Conservation (phyloP, 2,888 invertebrate species). For the Ferrisia virgata region DNA sequence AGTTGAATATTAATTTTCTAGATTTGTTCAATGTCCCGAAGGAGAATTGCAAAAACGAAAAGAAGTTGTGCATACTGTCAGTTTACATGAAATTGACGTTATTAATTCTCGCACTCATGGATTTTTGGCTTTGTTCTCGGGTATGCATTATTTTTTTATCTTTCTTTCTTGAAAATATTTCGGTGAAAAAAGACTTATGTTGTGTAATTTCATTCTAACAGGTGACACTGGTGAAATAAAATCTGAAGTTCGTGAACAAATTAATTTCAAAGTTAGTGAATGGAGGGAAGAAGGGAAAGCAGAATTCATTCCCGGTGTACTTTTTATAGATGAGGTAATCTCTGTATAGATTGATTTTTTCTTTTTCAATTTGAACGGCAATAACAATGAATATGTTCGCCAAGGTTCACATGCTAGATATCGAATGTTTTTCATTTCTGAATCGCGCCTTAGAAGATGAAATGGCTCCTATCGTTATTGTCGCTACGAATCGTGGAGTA, state of each 20-base stretch:
- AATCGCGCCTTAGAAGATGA: slow-evolving; percentile 96
- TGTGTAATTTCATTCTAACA: slow-evolving; percentile 51
- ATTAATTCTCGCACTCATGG: slow-evolving; percentile 98
- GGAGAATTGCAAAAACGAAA: slow-evolving; percentile 97
- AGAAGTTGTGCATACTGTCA: slow-evolving; percentile 96
- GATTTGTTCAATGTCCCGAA: slow-evolving; percentile 97
- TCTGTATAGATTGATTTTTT: neutral
- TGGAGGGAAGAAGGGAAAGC: slow-evolving; percentile 99
- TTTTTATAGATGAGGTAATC: slow-evolving; percentile 88
- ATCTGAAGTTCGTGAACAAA: slow-evolving; percentile 94
- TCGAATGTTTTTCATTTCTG: slow-evolving; percentile 97
- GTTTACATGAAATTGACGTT: slow-evolving; percentile 98
- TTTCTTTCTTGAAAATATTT: neutral
- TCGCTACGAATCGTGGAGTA: slow-evolving; percentile 96
- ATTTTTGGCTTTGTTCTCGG: slow-evolving; percentile 93
- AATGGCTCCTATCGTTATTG: slow-evolving; percentile 95
- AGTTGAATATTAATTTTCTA: slow-evolving; percentile 46
- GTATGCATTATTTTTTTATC: slow-evolving; percentile 54
- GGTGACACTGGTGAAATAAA: slow-evolving; percentile 99
- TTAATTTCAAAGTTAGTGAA: slow-evolving; percentile 93
- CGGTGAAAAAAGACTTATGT: neutral
- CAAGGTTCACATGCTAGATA: slow-evolving; percentile 97
- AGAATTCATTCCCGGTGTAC: slow-evolving; percentile 95
- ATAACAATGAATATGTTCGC: slow-evolving; percentile 41
- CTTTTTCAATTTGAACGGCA: neutral